phyloP scores from a whole-genome alignment of 2,113 vertebrate genomes.

The Strigops habroptila region DNA sequence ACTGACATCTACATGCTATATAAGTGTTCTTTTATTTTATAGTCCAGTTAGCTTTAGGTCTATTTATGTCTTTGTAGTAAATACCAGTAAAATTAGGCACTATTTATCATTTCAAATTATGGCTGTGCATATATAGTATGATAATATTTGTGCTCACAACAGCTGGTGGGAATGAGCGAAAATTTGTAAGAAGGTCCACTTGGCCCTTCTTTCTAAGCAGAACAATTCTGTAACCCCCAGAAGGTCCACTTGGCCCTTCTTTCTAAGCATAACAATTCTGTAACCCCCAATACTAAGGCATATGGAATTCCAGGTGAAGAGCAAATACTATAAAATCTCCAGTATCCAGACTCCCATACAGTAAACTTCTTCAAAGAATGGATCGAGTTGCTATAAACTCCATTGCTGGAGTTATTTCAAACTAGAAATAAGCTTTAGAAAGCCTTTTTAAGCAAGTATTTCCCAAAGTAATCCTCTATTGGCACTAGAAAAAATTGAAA shows the following conservation, averaged over 20 bases:
- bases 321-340: not conserved
- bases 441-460: not conserved
- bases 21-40: not conserved
- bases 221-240: not conserved
- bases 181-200: not conserved
- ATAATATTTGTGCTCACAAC: not conserved
- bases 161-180: not conserved
- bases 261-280: not conserved
- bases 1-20: not conserved
- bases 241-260: not conserved
- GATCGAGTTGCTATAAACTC: not conserved
- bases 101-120: conserved; percentile 11
- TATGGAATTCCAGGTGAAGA: not conserved
- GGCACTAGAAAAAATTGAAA: not conserved
- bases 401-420: not conserved
- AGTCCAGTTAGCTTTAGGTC: not conserved
- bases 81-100: not conserved
- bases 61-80: conserved; percentile 24
- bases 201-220: not conserved
- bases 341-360: not conserved
- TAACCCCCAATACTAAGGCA: not conserved
- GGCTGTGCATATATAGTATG: not conserved
- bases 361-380: not conserved
- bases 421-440: not conserved
- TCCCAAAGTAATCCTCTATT: not conserved